A percentile compares a stretch with the other conserved stretches of the same genome.
These are phyloP conservation scores for Drosophila carrolli DNA, from an alignment of 1,140 invertebrate species.

Conservation along the genomic window DNA sequence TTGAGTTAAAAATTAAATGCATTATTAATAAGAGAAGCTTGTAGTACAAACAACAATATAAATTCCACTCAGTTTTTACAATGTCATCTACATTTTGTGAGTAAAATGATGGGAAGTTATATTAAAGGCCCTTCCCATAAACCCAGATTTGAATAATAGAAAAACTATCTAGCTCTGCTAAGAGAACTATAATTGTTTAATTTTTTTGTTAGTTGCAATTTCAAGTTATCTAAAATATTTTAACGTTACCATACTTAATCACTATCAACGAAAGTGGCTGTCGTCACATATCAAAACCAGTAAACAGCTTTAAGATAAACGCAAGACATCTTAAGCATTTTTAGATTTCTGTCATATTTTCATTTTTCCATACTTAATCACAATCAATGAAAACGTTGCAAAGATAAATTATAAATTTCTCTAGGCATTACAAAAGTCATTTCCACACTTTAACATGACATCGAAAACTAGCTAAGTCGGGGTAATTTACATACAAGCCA, in stretches of 20 bases:
- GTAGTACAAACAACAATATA: not conserved
- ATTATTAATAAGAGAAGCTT: not conserved
- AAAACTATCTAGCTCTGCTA: not conserved
- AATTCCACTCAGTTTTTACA: slow-evolving; percentile 32
- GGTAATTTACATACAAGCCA: slow-evolving; percentile 51
- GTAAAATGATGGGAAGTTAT: slow-evolving; percentile 22
- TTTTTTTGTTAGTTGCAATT: not conserved
- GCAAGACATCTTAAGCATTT: not conserved
- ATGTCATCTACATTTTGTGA: slow-evolving; percentile 11
- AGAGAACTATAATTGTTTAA: not conserved
- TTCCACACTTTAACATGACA: slow-evolving; percentile 53
- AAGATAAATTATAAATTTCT: slow-evolving; percentile 41
- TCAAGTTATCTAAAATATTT: not conserved
- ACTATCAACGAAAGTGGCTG: slow-evolving; percentile 2
- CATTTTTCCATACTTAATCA: slow-evolving; percentile 22
- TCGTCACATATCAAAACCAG: slow-evolving; percentile 6
- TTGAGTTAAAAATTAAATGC: not conserved
- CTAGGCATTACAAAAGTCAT: slow-evolving; percentile 36
- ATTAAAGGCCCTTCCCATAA: slow-evolving; percentile 1
- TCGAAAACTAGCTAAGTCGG: slow-evolving; percentile 9
- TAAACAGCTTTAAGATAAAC: slow-evolving; percentile 15
- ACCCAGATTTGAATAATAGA: not conserved
- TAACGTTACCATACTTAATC: slow-evolving; percentile 10
- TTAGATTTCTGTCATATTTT: slow-evolving; percentile 8
- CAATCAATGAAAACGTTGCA: slow-evolving; percentile 26